Evolutionary conservation across 2,113 vertebrate species (phyloP).

Genomic region (Sturnus vulgaris): DNA sequence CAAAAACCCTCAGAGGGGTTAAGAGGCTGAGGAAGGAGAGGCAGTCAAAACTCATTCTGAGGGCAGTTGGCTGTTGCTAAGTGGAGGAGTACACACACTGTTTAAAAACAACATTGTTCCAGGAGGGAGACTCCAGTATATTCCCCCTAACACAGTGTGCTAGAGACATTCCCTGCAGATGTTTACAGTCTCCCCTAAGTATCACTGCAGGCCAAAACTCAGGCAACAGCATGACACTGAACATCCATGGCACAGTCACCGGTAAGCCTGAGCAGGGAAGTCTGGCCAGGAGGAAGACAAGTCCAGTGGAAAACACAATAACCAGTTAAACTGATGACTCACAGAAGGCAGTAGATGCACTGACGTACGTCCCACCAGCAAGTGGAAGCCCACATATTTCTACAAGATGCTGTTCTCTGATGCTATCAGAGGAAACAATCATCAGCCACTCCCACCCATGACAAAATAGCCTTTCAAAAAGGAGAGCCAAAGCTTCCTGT

Average conservation of each 20-base stretch:
- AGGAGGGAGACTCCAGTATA: accelerated
- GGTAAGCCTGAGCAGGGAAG: neutral
- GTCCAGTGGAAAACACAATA: neutral
- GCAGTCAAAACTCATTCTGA: neutral
- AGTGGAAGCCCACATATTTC: neutral
- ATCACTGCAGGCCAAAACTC: neutral
- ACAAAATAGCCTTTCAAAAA: neutral
- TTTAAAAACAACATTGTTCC: neutral
- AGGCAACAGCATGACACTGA: neutral
- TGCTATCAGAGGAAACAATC: neutral
- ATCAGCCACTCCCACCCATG: neutral
- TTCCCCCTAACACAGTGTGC: neutral
- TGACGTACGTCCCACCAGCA: neutral
- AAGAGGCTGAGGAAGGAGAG: neutral
- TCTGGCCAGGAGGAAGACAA: neutral
- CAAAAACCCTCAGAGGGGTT: neutral
- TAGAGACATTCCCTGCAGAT: neutral
- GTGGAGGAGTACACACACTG: neutral
- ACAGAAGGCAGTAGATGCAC: neutral
- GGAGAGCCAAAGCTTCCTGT: neutral
- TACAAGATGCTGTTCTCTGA: neutral
- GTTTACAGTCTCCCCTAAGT: neutral
- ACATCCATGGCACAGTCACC: neutral
- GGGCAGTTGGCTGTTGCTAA: neutral
- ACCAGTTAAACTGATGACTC: neutral